A percentile compares a stretch with the other conserved stretches of the same genome.
Conservation (phyloP, 1,140 invertebrate genomes). For the Hetaerina americana region DNA sequence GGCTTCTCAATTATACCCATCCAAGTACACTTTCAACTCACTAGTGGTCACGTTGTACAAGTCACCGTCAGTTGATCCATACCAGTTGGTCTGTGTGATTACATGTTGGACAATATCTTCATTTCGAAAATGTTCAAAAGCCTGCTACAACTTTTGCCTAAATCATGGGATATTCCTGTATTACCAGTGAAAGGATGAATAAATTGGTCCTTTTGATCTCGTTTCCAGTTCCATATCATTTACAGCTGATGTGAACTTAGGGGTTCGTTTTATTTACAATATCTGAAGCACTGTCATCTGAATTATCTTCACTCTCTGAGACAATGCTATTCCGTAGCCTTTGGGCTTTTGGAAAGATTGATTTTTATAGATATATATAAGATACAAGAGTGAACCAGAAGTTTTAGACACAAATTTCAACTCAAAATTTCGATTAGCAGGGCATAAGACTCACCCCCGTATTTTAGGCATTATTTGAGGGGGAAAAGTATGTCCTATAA, state of each 20-base stretch:
- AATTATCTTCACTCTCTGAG: not conserved
- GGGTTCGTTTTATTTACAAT: not conserved
- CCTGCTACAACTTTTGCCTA: not conserved
- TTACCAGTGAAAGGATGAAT: not conserved
- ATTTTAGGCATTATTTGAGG: too few relatives aligned
- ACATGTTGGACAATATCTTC: not conserved
- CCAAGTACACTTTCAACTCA: not conserved
- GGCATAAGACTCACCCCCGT: too few relatives aligned
- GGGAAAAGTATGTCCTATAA: too few relatives aligned
- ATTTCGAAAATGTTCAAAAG: not conserved
- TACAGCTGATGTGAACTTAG: not conserved
- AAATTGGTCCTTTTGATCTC: not conserved
- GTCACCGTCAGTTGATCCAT: not conserved
- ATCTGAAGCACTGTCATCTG: not conserved
- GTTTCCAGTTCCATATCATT: not conserved
- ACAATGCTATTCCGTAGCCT: not conserved
- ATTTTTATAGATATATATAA: too few relatives aligned
- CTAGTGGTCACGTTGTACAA: not conserved
- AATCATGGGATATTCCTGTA: not conserved
- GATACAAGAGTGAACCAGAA: too few relatives aligned
- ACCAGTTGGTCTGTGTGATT: not conserved
- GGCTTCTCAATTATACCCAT: not conserved
- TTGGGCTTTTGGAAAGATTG: not conserved
- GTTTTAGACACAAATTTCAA: too few relatives aligned
- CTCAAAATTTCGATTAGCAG: too few relatives aligned